These are phyloP conservation scores for Xestobium rufovillosum DNA, from an alignment of 2,888 invertebrate species.

Conservation along the genomic window DNA sequence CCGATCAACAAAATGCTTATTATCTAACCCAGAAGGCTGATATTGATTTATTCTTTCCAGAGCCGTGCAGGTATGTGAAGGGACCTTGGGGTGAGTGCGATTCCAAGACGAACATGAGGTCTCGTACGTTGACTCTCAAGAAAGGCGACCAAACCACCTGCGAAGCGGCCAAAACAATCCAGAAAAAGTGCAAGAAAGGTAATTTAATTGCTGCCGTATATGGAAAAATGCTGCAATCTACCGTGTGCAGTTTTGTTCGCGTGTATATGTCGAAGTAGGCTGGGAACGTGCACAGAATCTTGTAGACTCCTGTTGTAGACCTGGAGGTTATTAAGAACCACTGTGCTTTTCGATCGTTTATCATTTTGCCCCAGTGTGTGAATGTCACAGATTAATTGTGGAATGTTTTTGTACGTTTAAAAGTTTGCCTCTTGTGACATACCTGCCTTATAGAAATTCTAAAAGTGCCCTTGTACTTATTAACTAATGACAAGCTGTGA, in stretches of 20 bases:
- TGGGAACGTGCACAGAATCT: constrained; percentile 1
- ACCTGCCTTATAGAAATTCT: no score
- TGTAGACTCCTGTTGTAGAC: neutral
- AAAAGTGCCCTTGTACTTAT: no score
- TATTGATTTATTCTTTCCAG: constrained; percentile 45
- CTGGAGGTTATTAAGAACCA: neutral
- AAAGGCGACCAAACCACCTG: constrained; percentile 74
- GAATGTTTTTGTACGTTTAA: no score
- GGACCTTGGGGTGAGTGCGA: constrained; percentile 88
- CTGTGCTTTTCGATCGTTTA: constrained; percentile 9
- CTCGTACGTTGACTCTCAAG: constrained; percentile 75
- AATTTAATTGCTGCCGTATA: constrained; percentile 23
- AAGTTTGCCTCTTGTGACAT: no score
- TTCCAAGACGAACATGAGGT: constrained; percentile 71
- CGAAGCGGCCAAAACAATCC: constrained; percentile 75
- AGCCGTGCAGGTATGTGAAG: constrained; percentile 77
- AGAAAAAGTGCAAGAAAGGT: constrained; percentile 92
- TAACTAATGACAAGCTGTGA: no score
- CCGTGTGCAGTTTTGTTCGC: no score
- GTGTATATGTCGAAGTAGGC: neutral
- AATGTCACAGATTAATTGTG: no score
- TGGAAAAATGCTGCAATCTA: neutral
- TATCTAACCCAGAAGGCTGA: no score
- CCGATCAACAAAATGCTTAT: no score
- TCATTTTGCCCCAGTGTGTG: constrained; percentile 5